phyloP scores from a whole-genome alignment of 2,888 invertebrate genomes.

The Charanyca ferruginea region DNA sequence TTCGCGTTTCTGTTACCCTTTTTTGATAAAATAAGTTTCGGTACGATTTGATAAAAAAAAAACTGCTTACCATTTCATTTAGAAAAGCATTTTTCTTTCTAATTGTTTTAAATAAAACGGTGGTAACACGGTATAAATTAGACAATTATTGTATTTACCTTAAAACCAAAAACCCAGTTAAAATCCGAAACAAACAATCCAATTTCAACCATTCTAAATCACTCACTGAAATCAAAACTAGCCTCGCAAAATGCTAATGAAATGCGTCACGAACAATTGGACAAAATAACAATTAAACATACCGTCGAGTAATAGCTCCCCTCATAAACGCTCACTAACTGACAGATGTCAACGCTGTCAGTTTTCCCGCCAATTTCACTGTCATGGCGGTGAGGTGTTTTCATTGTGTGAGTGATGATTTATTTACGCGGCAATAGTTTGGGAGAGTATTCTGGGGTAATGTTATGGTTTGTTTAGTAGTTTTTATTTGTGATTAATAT shows the following conservation, averaged over 20 bases:
- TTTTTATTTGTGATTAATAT: not conserved
- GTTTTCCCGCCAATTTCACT: constrained; percentile 77
- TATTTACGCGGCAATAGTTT: constrained; percentile 50
- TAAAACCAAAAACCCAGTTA: not conserved
- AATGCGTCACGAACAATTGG: constrained; percentile 64
- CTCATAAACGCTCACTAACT: constrained; percentile 73
- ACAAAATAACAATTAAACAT: constrained; percentile 72
- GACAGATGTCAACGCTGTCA: constrained; percentile 80
- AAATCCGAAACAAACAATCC: constrained; percentile 17
- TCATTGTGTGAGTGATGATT: constrained; percentile 43
- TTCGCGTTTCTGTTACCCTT: not conserved
- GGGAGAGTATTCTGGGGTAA: constrained; percentile 8
- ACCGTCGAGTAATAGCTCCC: constrained; percentile 67
- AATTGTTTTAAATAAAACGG: not conserved
- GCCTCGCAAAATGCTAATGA: constrained; percentile 51
- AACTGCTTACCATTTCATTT: not conserved
- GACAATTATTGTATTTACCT: not conserved
- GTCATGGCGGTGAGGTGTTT: constrained; percentile 58
- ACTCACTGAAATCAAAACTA: constrained; percentile 55
- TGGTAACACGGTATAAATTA: not conserved
- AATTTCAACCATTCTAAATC: constrained; percentile 41
- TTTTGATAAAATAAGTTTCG: not conserved
- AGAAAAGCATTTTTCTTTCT: not conserved
- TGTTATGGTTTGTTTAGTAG: not conserved
- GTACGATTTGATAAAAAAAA: not conserved